A percentile compares a stretch with the other conserved stretches of the same genome.
Evolutionary conservation across 2,888 invertebrate species (phyloP).

Genomic region (Tachystola acroxantha): DNA sequence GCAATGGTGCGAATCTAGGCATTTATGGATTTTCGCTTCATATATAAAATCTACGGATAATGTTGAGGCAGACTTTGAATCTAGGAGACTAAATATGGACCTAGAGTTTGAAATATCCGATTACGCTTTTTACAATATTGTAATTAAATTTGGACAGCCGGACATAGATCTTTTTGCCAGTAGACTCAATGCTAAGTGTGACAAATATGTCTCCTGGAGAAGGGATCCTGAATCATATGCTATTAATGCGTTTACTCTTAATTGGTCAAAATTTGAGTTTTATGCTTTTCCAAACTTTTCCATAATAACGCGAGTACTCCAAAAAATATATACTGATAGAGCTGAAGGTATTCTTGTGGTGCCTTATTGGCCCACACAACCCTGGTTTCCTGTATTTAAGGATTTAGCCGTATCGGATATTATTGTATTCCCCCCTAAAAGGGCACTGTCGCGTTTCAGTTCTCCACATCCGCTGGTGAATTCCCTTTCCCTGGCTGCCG

Average conservation of each 20-base stretch:
- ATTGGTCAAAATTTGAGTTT: background rate
- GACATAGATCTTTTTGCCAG: background rate
- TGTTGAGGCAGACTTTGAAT: background rate
- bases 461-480: too few relatives aligned
- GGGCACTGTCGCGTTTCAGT: too few relatives aligned
- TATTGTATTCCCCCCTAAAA: too few relatives aligned
- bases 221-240: background rate
- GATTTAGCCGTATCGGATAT: too few relatives aligned
- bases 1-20: background rate
- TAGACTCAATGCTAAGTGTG: background rate
- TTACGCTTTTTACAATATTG: background rate
- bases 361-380: background rate
- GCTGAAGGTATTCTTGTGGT: background rate
- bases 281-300: background rate
- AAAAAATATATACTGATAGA: background rate
- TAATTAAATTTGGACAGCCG: background rate
- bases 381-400: too few relatives aligned
- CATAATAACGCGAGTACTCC: background rate
- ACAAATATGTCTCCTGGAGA: background rate
- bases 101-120: background rate
- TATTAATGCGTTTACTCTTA: too few relatives aligned
- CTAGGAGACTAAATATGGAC: conserved; percentile 1
- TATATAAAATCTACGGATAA: background rate
- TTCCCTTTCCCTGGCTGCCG: too few relatives aligned
- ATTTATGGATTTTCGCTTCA: background rate